phyloP scores from a whole-genome alignment of 2,888 invertebrate genomes.

The Epicampocera succincta region DNA sequence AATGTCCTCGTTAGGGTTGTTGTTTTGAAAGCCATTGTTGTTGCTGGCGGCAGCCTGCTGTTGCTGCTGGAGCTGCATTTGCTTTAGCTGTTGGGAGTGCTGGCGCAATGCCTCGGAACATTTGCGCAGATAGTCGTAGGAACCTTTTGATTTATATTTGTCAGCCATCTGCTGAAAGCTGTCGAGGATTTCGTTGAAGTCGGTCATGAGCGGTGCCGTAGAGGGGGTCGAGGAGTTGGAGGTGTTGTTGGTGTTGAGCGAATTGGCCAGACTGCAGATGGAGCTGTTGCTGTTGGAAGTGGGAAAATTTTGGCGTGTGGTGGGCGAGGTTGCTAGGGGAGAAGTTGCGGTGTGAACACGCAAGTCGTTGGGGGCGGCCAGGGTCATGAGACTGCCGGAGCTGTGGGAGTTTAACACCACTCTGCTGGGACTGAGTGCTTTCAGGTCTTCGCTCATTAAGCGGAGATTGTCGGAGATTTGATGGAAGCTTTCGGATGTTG shows the following conservation, averaged over 20 bases:
- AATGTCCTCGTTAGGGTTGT: constrained; percentile 75
- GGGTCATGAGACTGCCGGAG: constrained; percentile 74
- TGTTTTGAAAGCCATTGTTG: constrained; percentile 60
- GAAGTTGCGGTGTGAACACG: constrained; percentile 74
- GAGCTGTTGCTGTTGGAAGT: constrained; percentile 62
- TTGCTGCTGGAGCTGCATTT: constrained; percentile 74
- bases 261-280: constrained; percentile 67
- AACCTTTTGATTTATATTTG: constrained; percentile 81
- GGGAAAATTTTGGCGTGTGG: constrained; percentile 65
- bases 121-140: constrained; percentile 81
- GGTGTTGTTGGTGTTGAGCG: constrained; percentile 57
- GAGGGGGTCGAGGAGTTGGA: constrained; percentile 77
- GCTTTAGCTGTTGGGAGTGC: constrained; percentile 79
- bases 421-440: constrained; percentile 79
- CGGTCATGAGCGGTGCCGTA: constrained; percentile 77
- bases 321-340: constrained; percentile 74
- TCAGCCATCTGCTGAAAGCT: constrained; percentile 81
- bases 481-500: constrained; percentile 80
- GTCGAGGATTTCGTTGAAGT: constrained; percentile 81
- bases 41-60: constrained; percentile 68
- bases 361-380: constrained; percentile 72
- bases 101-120: constrained; percentile 81
- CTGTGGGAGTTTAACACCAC: constrained; percentile 74
- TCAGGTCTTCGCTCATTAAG: constrained; percentile 81
- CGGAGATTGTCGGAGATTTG: constrained; percentile 81